These are phyloP conservation scores for Apoderus coryli DNA, from an alignment of 2,888 invertebrate genomes.

Conservation along the genomic window DNA sequence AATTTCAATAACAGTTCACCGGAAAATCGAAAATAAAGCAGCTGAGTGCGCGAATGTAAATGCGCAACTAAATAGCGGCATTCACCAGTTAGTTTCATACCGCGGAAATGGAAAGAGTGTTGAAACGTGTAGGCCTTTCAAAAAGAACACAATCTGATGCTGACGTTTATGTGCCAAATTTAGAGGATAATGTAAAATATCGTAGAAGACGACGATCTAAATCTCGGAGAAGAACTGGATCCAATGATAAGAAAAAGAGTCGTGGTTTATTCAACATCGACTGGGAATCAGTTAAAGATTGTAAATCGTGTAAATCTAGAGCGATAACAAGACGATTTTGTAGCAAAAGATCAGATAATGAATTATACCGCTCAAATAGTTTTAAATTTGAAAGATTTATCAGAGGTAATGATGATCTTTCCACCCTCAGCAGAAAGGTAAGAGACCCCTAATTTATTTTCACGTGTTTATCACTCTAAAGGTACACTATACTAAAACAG, in stretches of 20 bases:
- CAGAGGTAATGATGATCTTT: conserved; percentile 44
- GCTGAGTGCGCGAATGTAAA: too few relatives aligned
- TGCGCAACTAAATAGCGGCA: too few relatives aligned
- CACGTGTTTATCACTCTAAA: too few relatives aligned
- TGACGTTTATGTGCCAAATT: conserved; percentile 19
- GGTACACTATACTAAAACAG: too few relatives aligned
- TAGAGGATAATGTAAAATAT: too few relatives aligned
- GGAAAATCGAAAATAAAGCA: too few relatives aligned
- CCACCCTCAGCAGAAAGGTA: conserved; percentile 53
- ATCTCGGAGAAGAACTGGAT: conserved; percentile 27
- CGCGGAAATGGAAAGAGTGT: conserved; percentile 32
- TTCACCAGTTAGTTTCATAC: too few relatives aligned
- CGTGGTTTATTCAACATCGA: conserved; percentile 35
- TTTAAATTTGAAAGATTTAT: conserved; percentile 78
- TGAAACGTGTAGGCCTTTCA: conserved; percentile 32
- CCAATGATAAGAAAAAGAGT: conserved; percentile 26
- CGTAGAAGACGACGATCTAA: conserved; percentile 27
- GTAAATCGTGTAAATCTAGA: conserved; percentile 39
- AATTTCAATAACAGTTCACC: too few relatives aligned
- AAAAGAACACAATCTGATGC: conserved; percentile 27
- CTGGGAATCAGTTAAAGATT: conserved; percentile 40
- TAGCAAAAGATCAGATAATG: conserved; percentile 64
- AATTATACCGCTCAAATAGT: conserved; percentile 74
- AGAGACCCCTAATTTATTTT: too few relatives aligned
- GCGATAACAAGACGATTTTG: conserved; percentile 59